Percentiles rank a stretch among this genome's conserved stretches.
These are phyloP conservation scores for Malacoctenus gilli DNA, from an alignment of 2,797 vertebrate species.

Conservation along the genomic window DNA sequence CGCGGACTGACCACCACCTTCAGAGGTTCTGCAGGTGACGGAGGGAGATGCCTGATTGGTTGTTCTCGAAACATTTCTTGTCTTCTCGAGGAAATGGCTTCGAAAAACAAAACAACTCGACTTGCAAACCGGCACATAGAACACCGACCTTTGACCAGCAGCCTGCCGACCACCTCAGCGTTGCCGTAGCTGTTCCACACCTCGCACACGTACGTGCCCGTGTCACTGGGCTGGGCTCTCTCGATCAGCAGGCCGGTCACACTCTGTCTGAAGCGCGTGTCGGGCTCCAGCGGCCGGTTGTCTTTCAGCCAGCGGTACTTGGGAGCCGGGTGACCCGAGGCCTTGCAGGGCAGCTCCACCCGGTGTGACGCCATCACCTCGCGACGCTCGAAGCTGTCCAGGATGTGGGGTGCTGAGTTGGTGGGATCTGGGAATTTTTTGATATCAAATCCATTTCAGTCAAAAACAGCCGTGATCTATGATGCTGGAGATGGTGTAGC, in stretches of 20 bases:
- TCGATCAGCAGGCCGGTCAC: constrained; percentile 93
- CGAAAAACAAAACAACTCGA: no score
- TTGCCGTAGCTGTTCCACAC: constrained; percentile 97
- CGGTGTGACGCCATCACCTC: constrained; percentile 94
- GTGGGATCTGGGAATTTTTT: constrained; percentile 89
- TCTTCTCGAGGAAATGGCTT: no score
- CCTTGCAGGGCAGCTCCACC: constrained; percentile 97
- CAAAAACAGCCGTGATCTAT: no score
- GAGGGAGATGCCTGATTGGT: no score
- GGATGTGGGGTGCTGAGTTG: constrained; percentile 94
- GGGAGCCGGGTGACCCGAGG: constrained; percentile 92
- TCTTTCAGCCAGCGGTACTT: constrained; percentile 98
- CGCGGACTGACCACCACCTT: constrained; percentile 92
- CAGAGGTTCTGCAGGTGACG: constrained; percentile 90
- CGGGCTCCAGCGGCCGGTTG: constrained; percentile 93
- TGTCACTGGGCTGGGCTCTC: constrained; percentile 87
- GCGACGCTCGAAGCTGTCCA: constrained; percentile 96
- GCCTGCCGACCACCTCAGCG: constrained; percentile 90
- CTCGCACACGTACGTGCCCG: constrained; percentile 94
- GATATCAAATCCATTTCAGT: no score
- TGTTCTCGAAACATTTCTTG: no score
- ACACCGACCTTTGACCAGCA: constrained; percentile 95
- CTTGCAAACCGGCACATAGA: no score
- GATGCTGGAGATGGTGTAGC: no score
- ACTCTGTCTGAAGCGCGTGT: constrained; percentile 93